Conservation (phyloP, 2,888 invertebrate genomes). For the Gnatocerus cornutus region DNA sequence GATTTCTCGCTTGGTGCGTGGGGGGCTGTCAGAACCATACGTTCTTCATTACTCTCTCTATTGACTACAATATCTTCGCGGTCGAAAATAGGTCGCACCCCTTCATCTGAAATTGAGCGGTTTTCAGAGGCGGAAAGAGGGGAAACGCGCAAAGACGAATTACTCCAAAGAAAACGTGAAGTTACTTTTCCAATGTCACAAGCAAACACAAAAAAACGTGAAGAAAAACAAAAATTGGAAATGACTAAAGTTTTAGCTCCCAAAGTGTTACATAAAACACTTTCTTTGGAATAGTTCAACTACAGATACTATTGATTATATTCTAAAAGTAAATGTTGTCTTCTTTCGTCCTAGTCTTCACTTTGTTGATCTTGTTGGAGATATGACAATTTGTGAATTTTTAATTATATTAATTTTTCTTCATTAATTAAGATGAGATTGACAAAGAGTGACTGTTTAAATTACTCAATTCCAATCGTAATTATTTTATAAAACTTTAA, state of each 20-base stretch:
- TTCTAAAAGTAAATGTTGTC: no score
- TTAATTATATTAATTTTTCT: no score
- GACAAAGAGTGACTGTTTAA: no score
- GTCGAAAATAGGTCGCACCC: conserved; percentile 36
- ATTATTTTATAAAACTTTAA: no score
- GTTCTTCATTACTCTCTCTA: conserved; percentile 1
- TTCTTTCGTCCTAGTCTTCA: no score
- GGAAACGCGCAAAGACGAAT: not conserved
- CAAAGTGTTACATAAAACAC: not conserved
- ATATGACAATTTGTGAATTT: no score
- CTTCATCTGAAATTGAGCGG: conserved; percentile 36
- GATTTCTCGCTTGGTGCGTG: not conserved
- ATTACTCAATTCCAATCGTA: no score
- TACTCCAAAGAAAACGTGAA: conserved; percentile 14
- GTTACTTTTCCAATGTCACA: not conserved
- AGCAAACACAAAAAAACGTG: not conserved
- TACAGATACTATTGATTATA: not conserved
- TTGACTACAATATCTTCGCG: conserved; percentile 33
- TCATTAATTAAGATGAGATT: no score
- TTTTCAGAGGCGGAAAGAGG: conserved; percentile 1
- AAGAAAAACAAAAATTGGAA: no score
- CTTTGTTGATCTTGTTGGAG: no score
- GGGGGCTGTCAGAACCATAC: not conserved
- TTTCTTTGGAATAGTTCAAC: conserved; percentile 19
- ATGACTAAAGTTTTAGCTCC: no score